These are phyloP conservation scores for Phalacrocorax carbo DNA, from an alignment of 2,113 vertebrate genomes.

Conservation along the genomic window DNA sequence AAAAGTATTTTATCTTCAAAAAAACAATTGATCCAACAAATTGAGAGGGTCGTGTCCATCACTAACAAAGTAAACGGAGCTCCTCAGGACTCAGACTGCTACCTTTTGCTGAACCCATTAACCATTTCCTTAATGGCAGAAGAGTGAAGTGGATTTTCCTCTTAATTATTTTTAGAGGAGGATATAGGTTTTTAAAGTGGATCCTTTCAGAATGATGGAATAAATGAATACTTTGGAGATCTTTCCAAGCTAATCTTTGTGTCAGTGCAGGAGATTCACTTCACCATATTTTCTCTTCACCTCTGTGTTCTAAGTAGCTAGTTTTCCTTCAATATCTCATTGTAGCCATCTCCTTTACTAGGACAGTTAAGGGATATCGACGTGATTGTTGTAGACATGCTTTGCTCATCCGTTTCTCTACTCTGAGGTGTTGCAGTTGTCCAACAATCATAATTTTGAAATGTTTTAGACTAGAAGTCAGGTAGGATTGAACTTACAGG, in stretches of 20 bases:
- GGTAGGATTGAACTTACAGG: background rate
- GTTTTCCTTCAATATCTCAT: background rate
- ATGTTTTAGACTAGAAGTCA: background rate
- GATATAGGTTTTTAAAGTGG: conserved; percentile 1
- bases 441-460: background rate
- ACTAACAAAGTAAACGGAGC: conserved; percentile 46
- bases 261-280: background rate
- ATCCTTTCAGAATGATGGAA: background rate
- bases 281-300: background rate
- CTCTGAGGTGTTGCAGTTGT: background rate
- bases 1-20: conserved; percentile 63
- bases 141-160: conserved; percentile 64
- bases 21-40: conserved; percentile 57
- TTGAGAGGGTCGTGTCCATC: background rate
- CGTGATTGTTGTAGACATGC: background rate
- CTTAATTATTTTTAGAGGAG: background rate
- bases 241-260: background rate
- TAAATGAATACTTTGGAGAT: background rate
- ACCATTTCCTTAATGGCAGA: conserved; percentile 60
- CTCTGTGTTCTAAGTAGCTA: background rate
- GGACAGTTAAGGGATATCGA: background rate
- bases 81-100: conserved; percentile 30
- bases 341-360: background rate
- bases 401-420: background rate
- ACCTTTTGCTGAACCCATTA: conserved; percentile 44